Percentiles rank a stretch among this genome's conserved stretches.
Evolutionary conservation across 2,113 vertebrate species (phyloP).

Genomic region (Calidris pygmaea): DNA sequence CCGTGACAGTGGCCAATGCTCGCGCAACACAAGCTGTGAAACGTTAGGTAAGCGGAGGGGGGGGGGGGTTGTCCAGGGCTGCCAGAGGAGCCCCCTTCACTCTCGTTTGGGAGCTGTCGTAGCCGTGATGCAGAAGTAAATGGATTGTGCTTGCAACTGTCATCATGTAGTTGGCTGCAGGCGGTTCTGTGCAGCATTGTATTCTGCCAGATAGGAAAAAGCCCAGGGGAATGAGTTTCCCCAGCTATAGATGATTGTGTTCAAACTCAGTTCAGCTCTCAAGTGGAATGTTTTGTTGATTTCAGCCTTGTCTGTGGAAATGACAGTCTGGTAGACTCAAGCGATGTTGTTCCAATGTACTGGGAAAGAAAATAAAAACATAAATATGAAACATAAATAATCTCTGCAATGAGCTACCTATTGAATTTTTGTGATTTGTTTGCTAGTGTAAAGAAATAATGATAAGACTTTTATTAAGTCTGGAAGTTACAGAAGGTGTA

Average conservation of each 20-base stretch:
- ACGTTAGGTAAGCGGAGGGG: slow-evolving; percentile 84
- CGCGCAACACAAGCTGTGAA: slow-evolving; percentile 98
- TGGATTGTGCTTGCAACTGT: not conserved
- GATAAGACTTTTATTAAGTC: not conserved
- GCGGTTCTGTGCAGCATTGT: not conserved
- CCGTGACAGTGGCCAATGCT: slow-evolving; percentile 96
- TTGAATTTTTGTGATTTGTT: not conserved
- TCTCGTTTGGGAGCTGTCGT: not conserved
- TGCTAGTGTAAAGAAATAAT: not conserved
- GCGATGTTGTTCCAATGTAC: not conserved
- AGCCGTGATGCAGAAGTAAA: not conserved
- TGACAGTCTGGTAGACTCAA: not conserved
- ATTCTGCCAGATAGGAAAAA: not conserved
- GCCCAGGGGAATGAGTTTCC: not conserved
- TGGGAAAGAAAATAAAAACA: not conserved
- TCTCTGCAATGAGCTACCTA: not conserved
- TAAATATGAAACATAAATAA: not conserved
- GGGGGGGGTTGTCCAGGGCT: not conserved
- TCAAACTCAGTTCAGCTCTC: not conserved
- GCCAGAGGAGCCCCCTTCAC: not conserved
- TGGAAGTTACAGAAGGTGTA: not conserved
- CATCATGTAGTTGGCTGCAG: not conserved
- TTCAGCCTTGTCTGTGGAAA: slow-evolving; percentile 17
- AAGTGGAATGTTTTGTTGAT: not conserved
- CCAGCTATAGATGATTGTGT: not conserved